phyloP scores from a whole-genome alignment of 37 sponge, comb jelly and placozoan genomes.

The Spongilla lacustris region DNA sequence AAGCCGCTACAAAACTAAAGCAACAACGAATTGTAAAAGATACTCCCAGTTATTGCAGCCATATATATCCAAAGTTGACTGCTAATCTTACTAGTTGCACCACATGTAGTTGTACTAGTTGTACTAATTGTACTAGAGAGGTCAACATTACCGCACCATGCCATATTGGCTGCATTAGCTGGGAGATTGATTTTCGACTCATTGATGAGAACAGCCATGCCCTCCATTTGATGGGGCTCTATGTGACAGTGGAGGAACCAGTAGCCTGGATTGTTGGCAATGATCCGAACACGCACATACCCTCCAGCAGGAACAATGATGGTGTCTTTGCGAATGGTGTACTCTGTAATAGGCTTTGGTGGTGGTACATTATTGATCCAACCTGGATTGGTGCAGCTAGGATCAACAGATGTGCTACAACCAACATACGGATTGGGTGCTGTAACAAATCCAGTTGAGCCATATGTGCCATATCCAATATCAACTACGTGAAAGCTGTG shows the following conservation, averaged over 20 bases:
- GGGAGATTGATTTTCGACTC: not conserved
- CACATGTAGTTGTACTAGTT: no score
- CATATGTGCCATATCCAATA: conserved; percentile 69
- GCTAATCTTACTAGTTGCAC: no score
- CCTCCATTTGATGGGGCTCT: conserved; percentile 67
- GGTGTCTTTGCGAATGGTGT: conserved; percentile 76
- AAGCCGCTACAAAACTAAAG: no score
- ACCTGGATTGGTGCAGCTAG: conserved; percentile 1
- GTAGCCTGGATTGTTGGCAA: conserved; percentile 82
- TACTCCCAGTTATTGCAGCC: no score
- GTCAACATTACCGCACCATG: no score
- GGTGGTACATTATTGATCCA: not conserved
- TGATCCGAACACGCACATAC: conserved; percentile 72
- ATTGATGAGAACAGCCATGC: conserved; percentile 78
- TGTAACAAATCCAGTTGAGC: not conserved
- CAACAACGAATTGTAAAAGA: no score
- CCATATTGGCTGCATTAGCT: no score
- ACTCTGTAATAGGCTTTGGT: not conserved
- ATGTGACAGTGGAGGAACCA: conserved; percentile 95
- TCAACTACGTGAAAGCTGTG: conserved; percentile 72
- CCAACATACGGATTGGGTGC: conserved; percentile 16
- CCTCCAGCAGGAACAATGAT: conserved; percentile 85
- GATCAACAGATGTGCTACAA: conserved; percentile 39
- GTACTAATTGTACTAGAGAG: no score
- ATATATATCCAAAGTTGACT: no score